Evolutionary conservation across 2,888 invertebrate genomes (phyloP), one percentile per base, ranked within the genome.

Genomic region (Acronicta aceris): DNA sequence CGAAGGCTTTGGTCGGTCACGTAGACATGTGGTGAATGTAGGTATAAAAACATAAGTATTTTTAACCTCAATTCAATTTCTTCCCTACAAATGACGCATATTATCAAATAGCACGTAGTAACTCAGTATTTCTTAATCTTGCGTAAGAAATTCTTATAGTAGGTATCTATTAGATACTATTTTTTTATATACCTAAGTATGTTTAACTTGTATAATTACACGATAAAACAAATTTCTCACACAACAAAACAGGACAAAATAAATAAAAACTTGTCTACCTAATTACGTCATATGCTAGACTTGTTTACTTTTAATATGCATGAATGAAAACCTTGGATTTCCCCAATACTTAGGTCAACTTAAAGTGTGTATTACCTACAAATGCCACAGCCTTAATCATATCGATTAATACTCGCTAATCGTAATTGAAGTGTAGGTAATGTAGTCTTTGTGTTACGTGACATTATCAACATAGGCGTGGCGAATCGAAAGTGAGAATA

Each of bases 291-390:
- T 61, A 65, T 83, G 75, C 85, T 52, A 89, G 71, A 81, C 81
- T 83, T 87, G 84, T 89, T 91, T 87, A 82, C 84, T 86, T 86
- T 84, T 79, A 83, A 83, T 79, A 76, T 84, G 81, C 79, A 87
- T 91, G 88, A 91, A 91, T 90, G 89, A 88, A 91, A 87, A 82
- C 86, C 88, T 89, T 86, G 89, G 89, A 82, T 88, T 86, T 88
- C 81, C 78, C 84, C 80, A 81, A 75, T 73, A 40, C 43, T 8
- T 54, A 60, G 60, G 25, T 54, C 55, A 42, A 45, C 40, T 45
- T 46, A 58, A n/a, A n/a, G 58, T 49, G 51, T 50, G 40, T 38
- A 45, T 47, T 33, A 42, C 33, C 49, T 71, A 62, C 38, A 36
- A 50, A 30, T 27, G 33, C 16, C 51, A 33, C 56, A n/a, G 56